A percentile compares a stretch with the other conserved stretches of the same genome.
Conservation (phyloP, 2,113 vertebrate genomes). For the Climacteris rufus region DNA sequence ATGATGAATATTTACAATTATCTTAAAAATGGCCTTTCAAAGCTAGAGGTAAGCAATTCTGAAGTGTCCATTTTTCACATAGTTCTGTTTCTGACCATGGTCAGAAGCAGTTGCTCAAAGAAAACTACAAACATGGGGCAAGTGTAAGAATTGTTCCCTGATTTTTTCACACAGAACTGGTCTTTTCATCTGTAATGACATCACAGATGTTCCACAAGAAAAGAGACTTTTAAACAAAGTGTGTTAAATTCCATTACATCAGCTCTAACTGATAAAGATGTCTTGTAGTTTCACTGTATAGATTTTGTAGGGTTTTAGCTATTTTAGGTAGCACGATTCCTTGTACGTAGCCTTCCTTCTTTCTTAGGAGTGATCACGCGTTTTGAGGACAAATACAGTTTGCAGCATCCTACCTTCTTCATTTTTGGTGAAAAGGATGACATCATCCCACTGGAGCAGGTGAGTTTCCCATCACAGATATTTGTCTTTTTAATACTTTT, state of each 20-base stretch:
- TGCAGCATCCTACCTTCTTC: slow-evolving; percentile 86
- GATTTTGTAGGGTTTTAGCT: neutral
- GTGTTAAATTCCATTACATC: neutral
- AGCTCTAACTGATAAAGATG: neutral
- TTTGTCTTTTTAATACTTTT: neutral
- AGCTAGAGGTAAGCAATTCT: neutral
- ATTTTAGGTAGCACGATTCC: neutral
- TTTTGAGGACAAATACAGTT: slow-evolving; percentile 67
- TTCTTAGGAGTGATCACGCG: slow-evolving; percentile 79
- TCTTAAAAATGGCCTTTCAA: neutral
- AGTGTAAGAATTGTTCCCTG: neutral
- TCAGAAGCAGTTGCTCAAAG: neutral
- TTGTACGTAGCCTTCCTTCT: neutral
- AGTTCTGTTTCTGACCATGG: neutral
- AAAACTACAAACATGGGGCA: neutral
- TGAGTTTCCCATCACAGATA: slow-evolving; percentile 19
- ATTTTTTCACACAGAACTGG: neutral
- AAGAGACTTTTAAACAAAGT: neutral
- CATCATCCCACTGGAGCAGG: slow-evolving; percentile 80
- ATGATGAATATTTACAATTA: neutral
- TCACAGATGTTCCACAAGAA: neutral
- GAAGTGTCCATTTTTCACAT: neutral
- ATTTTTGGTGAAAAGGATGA: slow-evolving; percentile 89
- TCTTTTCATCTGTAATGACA: neutral
- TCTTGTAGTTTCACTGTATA: neutral